A percentile compares a stretch with the other conserved stretches of the same genome.
Evolutionary conservation across 2,888 invertebrate species (phyloP).

Genomic region (Neoitamus cyanurus): DNA sequence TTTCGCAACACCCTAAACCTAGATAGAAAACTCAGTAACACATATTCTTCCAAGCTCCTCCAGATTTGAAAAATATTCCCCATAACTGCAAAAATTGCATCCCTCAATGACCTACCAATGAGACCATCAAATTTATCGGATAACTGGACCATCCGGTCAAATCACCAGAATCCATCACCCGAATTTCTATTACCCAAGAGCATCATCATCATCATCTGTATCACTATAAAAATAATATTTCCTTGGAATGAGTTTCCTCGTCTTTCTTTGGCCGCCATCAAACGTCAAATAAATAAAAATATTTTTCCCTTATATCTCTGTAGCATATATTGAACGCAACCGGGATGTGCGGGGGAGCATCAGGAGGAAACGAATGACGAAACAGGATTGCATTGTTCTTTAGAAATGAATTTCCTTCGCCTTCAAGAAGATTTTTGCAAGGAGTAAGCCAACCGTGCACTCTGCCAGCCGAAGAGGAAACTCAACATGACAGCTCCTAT

Average conservation of each 20-base stretch:
- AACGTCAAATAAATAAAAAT: slow-evolving; percentile 48
- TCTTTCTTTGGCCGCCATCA: slow-evolving; percentile 37
- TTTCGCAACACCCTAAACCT: no score
- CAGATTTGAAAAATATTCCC: background rate
- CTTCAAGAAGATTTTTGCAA: background rate
- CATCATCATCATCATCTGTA: slow-evolving; percentile 40
- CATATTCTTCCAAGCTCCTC: background rate
- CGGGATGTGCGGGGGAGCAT: background rate
- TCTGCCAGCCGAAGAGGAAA: slow-evolving; percentile 25
- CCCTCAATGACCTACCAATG: background rate
- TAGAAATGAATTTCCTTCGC: slow-evolving; percentile 45
- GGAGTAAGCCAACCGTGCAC: slow-evolving; percentile 38
- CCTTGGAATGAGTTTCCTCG: slow-evolving; percentile 30
- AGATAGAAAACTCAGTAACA: background rate
- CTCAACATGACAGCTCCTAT: slow-evolving; percentile 41
- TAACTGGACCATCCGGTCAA: background rate
- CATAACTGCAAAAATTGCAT: background rate
- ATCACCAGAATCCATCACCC: slow-evolving; percentile 11
- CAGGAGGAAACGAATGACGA: background rate
- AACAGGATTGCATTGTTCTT: slow-evolving; percentile 38
- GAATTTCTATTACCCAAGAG: background rate
- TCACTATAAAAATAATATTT: slow-evolving; percentile 37
- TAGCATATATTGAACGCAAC: background rate
- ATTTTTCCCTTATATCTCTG: background rate
- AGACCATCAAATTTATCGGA: background rate